A percentile compares a stretch with the other conserved stretches of the same genome.
These are phyloP conservation scores for Desoria tigrina DNA, from an alignment of 2,888 invertebrate genomes.

Conservation along the genomic window DNA sequence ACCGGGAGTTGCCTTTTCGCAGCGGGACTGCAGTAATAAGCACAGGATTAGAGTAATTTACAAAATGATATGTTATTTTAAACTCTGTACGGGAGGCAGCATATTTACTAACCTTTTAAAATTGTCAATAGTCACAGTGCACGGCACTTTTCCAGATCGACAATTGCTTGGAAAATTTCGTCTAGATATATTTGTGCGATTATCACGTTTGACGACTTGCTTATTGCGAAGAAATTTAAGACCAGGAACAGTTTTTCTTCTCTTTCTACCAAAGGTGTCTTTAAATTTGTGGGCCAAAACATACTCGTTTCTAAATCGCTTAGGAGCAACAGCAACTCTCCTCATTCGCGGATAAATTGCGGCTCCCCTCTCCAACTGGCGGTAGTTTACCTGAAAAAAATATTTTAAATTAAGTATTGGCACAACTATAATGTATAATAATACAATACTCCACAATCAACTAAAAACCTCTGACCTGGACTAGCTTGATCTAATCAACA, in stretches of 20 bases:
- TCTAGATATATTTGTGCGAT: neutral
- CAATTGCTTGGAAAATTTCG: neutral
- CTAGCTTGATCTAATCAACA: too few relatives aligned
- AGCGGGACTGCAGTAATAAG: too few relatives aligned
- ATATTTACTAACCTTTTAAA: neutral
- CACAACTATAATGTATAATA: too few relatives aligned
- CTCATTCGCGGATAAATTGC: conserved; percentile 37
- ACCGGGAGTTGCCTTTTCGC: too few relatives aligned
- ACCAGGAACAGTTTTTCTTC: neutral
- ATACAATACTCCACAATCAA: too few relatives aligned
- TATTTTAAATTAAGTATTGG: too few relatives aligned
- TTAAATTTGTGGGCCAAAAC: conserved; percentile 12
- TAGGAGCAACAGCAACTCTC: conserved; percentile 28
- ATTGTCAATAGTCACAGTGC: neutral
- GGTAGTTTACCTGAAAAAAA: conserved; percentile 34
- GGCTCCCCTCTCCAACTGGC: conserved; percentile 42
- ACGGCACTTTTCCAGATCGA: neutral
- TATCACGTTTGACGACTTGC: neutral
- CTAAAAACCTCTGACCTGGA: too few relatives aligned
- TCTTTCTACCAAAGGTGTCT: conserved; percentile 3
- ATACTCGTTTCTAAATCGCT: conserved; percentile 36
- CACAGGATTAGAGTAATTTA: too few relatives aligned
- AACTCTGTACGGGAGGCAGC: too few relatives aligned
- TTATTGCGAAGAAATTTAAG: conserved; percentile 10
- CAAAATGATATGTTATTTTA: too few relatives aligned